phyloP scores from a whole-genome alignment of 1,140 invertebrate species.

The Pissodes strobi region DNA sequence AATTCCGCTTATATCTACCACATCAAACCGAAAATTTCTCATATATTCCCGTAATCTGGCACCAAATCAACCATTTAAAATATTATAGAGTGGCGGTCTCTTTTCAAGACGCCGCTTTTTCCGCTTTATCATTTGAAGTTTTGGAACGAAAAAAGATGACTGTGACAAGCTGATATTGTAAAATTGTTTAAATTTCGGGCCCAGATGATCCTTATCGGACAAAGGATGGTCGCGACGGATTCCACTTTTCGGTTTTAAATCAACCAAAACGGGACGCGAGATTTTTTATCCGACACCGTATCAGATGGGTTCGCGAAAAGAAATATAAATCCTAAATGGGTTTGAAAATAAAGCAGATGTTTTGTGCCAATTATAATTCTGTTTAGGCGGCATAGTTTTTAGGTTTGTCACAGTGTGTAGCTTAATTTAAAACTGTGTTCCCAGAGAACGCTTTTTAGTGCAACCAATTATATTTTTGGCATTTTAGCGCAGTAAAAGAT shows the following conservation, averaged over 20 bases:
- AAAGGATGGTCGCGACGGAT: constrained; percentile 27
- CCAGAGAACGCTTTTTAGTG: too few relatives aligned
- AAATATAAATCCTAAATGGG: constrained; percentile 4
- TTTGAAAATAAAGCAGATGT: neutral
- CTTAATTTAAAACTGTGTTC: too few relatives aligned
- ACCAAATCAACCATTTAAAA: constrained; percentile 33
- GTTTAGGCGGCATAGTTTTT: too few relatives aligned
- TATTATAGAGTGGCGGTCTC: constrained; percentile 31
- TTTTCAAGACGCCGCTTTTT: constrained; percentile 26
- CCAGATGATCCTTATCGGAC: constrained; percentile 26
- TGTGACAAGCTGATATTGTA: constrained; percentile 31
- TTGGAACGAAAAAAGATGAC: constrained; percentile 26
- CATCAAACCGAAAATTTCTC: constrained; percentile 29
- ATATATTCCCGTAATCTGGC: constrained; percentile 33
- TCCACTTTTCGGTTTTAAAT: constrained; percentile 38
- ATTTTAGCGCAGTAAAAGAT: too few relatives aligned
- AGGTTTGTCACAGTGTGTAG: too few relatives aligned
- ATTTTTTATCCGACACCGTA: constrained; percentile 25
- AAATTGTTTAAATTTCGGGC: constrained; percentile 38
- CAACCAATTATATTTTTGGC: too few relatives aligned
- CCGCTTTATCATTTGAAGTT: constrained; percentile 29
- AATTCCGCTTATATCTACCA: neutral
- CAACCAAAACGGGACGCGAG: constrained; percentile 25
- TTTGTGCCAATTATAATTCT: constrained; percentile 5
- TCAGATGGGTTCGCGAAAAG: constrained; percentile 23